A percentile compares a stretch with the other conserved stretches of the same genome.
phyloP scores from a whole-genome alignment of 2,797 vertebrate species.

The Pseudocheirus occidentalis region DNA sequence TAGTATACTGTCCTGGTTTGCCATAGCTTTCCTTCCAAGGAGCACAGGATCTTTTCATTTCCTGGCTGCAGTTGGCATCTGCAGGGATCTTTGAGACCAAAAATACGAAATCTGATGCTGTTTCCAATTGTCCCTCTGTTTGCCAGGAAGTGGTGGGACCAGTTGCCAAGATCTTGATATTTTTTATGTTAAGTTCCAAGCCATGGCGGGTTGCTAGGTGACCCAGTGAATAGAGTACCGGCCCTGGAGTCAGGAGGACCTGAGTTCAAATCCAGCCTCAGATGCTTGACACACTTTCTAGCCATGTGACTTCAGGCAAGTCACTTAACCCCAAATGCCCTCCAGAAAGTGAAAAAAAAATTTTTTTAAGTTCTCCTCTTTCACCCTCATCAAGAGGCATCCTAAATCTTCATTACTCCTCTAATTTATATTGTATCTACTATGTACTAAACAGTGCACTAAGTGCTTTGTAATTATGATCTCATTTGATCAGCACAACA shows the following conservation, averaged over 20 bases:
- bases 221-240: no score
- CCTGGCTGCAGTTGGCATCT: background rate
- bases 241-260: no score
- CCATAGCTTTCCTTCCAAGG: background rate
- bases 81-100: background rate
- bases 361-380: background rate
- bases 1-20: background rate
- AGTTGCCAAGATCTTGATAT: background rate
- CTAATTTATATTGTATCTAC: background rate
- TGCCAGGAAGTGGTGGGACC: background rate
- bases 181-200: background rate
- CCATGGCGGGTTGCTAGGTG: background rate
- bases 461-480: background rate
- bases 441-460: background rate
- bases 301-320: no score
- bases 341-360: no score
- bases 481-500: background rate
- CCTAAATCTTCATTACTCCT: background rate
- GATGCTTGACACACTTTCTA: no score
- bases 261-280: no score
- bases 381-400: background rate
- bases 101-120: background rate
- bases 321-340: no score
- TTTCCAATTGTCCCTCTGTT: background rate
- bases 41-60: background rate